phyloP scores from a whole-genome alignment of 2,797 vertebrate species.

The Bovichtus variegatus region DNA sequence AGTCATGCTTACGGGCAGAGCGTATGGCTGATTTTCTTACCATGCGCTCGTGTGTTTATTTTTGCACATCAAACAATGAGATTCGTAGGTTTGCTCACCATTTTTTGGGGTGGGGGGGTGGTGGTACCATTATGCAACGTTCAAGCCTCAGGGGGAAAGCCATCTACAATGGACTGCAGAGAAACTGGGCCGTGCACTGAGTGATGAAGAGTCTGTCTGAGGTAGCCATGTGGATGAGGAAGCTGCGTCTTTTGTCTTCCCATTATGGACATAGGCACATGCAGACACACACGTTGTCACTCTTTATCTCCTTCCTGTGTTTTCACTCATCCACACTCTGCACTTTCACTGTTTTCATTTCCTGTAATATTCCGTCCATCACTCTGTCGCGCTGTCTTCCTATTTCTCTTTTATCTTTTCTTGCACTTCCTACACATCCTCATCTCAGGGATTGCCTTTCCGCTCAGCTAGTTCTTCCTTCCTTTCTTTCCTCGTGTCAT shows the following conservation, averaged over 20 bases:
- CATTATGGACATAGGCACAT: slow-evolving; percentile 9
- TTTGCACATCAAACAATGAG: slow-evolving; percentile 14
- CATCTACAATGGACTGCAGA: slow-evolving; percentile 33
- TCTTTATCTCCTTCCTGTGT: neutral
- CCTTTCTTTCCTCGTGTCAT: slow-evolving; percentile 46
- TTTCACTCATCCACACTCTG: neutral
- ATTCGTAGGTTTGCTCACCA: slow-evolving; percentile 10
- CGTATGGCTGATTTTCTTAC: neutral
- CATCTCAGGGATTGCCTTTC: slow-evolving; percentile 42
- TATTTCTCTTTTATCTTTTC: slow-evolving; percentile 9
- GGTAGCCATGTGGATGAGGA: slow-evolving; percentile 38
- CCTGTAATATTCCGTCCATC: slow-evolving; percentile 30
- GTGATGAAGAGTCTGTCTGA: slow-evolving; percentile 33
- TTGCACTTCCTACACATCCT: neutral
- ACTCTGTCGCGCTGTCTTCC: slow-evolving; percentile 37
- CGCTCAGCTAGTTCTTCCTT: slow-evolving; percentile 53
- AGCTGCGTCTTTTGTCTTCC: slow-evolving; percentile 31
- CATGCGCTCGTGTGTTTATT: neutral
- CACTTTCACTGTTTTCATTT: slow-evolving; percentile 36
- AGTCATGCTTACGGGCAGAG: slow-evolving; percentile 7
- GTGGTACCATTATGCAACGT: slow-evolving; percentile 40
- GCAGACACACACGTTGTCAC: slow-evolving; percentile 3
- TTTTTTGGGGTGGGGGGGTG: slow-evolving; percentile 8
- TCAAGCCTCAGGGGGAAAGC: slow-evolving; percentile 41
- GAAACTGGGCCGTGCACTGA: slow-evolving; percentile 51